Evolutionary conservation across 2,888 invertebrate species (phyloP), one percentile per base, ranked within the genome.

Genomic region (Mythimna pallens): DNA sequence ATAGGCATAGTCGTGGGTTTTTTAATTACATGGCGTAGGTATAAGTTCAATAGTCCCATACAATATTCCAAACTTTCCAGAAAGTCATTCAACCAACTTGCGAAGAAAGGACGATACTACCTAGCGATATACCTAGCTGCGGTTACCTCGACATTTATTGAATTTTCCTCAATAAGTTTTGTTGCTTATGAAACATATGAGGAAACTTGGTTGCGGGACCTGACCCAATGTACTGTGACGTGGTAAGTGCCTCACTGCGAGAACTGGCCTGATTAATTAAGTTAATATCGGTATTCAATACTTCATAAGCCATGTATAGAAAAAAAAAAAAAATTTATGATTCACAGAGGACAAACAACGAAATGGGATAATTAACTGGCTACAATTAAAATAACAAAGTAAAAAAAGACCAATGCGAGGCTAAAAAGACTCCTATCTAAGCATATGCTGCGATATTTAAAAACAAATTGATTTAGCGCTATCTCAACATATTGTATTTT

Each of bases 131-230:
- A n/a, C n/a, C n/a, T n/a, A 34, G 14, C 14, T 54, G n/a, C 20
- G 40, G 30, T 55, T 70, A 54, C 77, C 43, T 36, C 59, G 43
- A 59, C 8, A 17, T 14, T 47, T 22, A 36, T 54, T 22, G n/a
- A 67, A 59, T n/a, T 74, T 77, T 77, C 77, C 69, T 47, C 52
- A 47, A 47, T 50, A 50, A 8, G 6, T 54, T 25, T 20, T 22
- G 10, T 59, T 2, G 1, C 2, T 59, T 58, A 43, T 54, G 30
- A 40, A 55, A 22, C n/a, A 22, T 40, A 59, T 34, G 12, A 76
- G 76, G 68, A 70, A 77, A n/a, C 25, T 59, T 59, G 36, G n/a
- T 73, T 67, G 58, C 36, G 20, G 65, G 34, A 47, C 9, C 9
- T 3, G 12, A 7, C 17, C n/a, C 40, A 14, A 36, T 67, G 7